Evolutionary conservation across 2,113 vertebrate genomes (phyloP).

Genomic region (Myiozetetes cayanensis): DNA sequence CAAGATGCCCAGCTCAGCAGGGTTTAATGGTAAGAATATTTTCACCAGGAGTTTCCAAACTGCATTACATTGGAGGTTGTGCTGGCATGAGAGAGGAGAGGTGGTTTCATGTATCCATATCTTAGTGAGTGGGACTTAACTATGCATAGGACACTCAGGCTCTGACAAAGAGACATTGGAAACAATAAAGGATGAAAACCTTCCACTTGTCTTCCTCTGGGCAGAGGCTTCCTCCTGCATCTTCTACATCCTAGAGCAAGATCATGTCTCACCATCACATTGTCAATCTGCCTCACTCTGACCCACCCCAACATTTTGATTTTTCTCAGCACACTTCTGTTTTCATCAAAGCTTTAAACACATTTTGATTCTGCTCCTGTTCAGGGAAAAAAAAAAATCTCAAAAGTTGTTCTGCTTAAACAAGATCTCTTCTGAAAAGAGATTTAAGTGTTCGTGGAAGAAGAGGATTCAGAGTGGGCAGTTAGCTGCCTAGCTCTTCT

Average conservation of each 20-base stretch:
- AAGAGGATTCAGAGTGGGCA: neutral
- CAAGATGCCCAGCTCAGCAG: neutral
- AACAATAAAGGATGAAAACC: neutral
- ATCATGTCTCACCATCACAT: neutral
- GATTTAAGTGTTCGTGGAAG: neutral
- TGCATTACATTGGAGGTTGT: neutral
- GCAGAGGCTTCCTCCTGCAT: neutral
- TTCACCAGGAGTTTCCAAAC: neutral
- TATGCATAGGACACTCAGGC: accelerated
- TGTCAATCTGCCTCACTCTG: neutral
- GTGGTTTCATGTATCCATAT: accelerated
- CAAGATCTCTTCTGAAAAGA: neutral
- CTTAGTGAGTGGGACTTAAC: neutral
- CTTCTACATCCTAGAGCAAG: neutral
- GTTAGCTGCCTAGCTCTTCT: neutral
- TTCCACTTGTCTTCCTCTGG: neutral
- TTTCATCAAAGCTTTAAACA: neutral
- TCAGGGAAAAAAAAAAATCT: neutral
- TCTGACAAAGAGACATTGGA: neutral
- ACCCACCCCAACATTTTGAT: neutral
- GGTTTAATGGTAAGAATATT: neutral
- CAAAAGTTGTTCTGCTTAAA: neutral
- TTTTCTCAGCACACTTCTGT: neutral
- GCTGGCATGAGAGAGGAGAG: neutral
- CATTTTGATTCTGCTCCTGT: neutral